Conservation (phyloP, 2,113 vertebrate species). For the Anthoscopus minutus region DNA sequence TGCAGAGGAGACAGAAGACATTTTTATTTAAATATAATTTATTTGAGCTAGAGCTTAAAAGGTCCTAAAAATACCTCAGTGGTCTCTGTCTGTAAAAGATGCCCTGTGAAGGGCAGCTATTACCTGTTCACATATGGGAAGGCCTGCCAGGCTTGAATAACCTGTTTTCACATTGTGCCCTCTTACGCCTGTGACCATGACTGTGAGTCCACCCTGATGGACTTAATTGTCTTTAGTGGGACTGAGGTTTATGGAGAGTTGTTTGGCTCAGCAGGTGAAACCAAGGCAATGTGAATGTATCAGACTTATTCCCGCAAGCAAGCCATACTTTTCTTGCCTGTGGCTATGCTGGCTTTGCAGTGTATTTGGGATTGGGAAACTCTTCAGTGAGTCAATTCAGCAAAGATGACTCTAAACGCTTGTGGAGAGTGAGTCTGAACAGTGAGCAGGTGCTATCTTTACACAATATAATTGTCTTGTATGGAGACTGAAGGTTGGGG, state of each 20-base stretch:
- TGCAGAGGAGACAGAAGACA: not conserved
- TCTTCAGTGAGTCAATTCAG: fast-evolving
- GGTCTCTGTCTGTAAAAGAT: not conserved
- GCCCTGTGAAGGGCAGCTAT: not conserved
- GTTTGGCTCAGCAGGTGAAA: not conserved
- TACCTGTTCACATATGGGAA: not conserved
- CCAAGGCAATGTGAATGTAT: not conserved
- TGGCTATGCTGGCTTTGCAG: not conserved
- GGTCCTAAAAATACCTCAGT: not conserved
- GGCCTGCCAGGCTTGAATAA: not conserved
- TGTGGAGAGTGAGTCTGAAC: fast-evolving
- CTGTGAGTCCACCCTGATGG: not conserved
- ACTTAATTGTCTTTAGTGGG: not conserved
- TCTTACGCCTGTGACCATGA: not conserved
- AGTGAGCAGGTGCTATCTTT: not conserved
- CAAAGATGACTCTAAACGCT: not conserved
- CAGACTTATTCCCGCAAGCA: not conserved
- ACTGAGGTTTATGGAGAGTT: not conserved
- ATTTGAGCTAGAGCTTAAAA: not conserved
- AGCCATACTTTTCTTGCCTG: fast-evolving
- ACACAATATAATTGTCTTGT: not conserved
- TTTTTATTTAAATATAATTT: not conserved
- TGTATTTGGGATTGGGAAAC: fast-evolving
- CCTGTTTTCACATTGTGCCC: not conserved
- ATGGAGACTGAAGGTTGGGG: not conserved